Base-by-base conservation (phyloP, 2,888 invertebrate species). In the Volucella inanis region DNA sequence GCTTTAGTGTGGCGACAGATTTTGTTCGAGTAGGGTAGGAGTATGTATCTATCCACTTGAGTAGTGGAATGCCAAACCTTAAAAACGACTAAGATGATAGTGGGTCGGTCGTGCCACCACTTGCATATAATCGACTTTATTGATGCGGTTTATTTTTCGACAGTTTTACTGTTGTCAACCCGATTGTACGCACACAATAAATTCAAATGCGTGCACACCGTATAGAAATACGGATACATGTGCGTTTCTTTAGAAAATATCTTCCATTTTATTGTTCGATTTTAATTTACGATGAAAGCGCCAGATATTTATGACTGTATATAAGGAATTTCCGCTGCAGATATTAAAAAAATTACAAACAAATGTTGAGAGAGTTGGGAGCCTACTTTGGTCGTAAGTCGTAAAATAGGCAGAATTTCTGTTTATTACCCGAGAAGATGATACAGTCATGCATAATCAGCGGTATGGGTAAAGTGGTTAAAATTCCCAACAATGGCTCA, bases 201-300 rank as follows among this genome's bases (percentile, higher is more conserved):
- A 22, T 22, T 22, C 4, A 3, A 22, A 22, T 22, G 22, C 22
- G 22, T 3, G 22, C 3, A 22, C 1, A 22, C 22, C 22, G 3
- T 22, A 22, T 22, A 22, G 22, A 22, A 22, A 22, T 59, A 77
- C 64, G 14, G 49, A 12, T n/a, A 75, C 57, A 39, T 31, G n/a
- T 39, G 6, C 38, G 49, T 39, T 39, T 22, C 61, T 62, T 72
- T 55, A 57, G 72, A 62, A 47, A 49, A 49, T 67, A 55, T 65
- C 39, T 64, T 59, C 41, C 14, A 15, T 50, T 74, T 85, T 85
- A 80, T 85, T 68, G 76, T 79, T 67, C 71, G 76, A 76, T 77
- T 85, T 50, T 72, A 81, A 85, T 85, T 85, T 85, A 85, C 77
- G 80, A 85, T 77, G 76, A 85, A 85, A 85, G 81, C 81, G 85